Conservation (phyloP, 2,113 vertebrate species). For the Plotosus lineatus region DNA sequence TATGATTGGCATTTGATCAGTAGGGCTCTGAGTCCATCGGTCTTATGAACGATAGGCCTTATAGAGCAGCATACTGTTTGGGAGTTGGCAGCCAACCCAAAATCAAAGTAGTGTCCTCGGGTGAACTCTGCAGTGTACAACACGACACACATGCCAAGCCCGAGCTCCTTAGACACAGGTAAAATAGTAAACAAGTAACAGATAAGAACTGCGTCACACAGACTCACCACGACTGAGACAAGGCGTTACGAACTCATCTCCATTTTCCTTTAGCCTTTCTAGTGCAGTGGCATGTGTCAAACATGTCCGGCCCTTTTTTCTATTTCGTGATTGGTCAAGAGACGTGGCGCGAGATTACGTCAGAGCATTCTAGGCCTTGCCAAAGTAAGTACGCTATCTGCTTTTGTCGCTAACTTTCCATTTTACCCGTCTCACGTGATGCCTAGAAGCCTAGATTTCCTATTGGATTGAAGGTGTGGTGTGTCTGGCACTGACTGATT, state of each 20-base stretch:
- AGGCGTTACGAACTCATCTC: not conserved
- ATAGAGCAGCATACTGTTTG: slow-evolving; percentile 71
- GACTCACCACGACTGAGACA: not conserved
- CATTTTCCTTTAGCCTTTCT: not conserved
- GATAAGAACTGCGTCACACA: slow-evolving; percentile 38
- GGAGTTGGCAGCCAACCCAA: slow-evolving; percentile 74
- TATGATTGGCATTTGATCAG: slow-evolving; percentile 70
- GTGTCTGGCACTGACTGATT: slow-evolving; percentile 41
- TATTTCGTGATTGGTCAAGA: slow-evolving; percentile 81
- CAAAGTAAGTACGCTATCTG: slow-evolving; percentile 69
- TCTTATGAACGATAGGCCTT: slow-evolving; percentile 69
- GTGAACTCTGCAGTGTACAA: slow-evolving; percentile 72
- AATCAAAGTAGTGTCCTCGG: slow-evolving; percentile 74
- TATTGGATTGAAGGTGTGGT: slow-evolving; percentile 31
- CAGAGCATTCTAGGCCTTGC: slow-evolving; percentile 71
- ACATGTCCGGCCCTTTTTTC: slow-evolving; percentile 27
- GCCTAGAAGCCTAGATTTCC: slow-evolving; percentile 33
- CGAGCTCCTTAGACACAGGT: slow-evolving; percentile 69
- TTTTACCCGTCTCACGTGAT: slow-evolving; percentile 9
- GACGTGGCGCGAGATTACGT: slow-evolving; percentile 96
- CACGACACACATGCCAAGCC: slow-evolving; percentile 67
- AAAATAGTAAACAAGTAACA: slow-evolving; percentile 66
- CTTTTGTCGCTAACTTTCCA: slow-evolving; percentile 53
- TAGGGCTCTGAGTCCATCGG: slow-evolving; percentile 62
- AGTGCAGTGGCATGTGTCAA: slow-evolving; percentile 10